Evolutionary conservation across 2,113 vertebrate species (phyloP).

Genomic region (Paradisaea rubra): DNA sequence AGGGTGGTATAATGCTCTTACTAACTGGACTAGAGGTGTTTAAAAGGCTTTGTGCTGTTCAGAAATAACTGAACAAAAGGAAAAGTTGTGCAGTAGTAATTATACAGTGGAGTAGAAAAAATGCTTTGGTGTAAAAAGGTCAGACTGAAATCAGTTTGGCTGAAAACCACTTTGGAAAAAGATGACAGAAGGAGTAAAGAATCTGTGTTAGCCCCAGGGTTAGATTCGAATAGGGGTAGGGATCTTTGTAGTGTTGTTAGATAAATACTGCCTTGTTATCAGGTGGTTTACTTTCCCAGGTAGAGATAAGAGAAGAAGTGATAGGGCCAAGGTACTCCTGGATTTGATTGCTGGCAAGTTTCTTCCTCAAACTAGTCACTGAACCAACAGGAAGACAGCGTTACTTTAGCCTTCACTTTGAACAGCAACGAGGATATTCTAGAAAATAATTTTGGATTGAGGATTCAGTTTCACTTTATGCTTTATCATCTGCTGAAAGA

Average conservation of each 20-base stretch:
- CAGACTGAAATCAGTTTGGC: background rate
- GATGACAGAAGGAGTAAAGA: constrained; percentile 22
- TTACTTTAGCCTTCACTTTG: background rate
- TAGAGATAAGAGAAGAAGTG: constrained; percentile 22
- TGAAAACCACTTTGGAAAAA: background rate
- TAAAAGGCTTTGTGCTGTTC: background rate
- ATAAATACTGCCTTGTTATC: constrained; percentile 30
- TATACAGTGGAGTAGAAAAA: background rate
- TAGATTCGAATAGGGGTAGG: background rate
- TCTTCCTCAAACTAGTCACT: background rate
- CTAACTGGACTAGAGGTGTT: background rate
- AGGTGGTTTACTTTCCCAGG: constrained; percentile 27
- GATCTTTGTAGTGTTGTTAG: constrained; percentile 26
- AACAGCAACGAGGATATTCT: background rate
- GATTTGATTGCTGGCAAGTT: background rate
- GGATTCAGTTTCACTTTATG: background rate
- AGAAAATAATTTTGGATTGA: background rate
- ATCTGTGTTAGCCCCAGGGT: constrained; percentile 10
- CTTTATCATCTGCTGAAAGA: background rate
- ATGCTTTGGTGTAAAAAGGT: background rate
- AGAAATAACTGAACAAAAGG: background rate
- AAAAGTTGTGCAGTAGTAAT: background rate
- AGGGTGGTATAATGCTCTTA: background rate
- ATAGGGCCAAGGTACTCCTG: background rate
- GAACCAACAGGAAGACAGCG: background rate